Conservation (phyloP, 1,140 invertebrate species). For the Leucophenga varia region DNA sequence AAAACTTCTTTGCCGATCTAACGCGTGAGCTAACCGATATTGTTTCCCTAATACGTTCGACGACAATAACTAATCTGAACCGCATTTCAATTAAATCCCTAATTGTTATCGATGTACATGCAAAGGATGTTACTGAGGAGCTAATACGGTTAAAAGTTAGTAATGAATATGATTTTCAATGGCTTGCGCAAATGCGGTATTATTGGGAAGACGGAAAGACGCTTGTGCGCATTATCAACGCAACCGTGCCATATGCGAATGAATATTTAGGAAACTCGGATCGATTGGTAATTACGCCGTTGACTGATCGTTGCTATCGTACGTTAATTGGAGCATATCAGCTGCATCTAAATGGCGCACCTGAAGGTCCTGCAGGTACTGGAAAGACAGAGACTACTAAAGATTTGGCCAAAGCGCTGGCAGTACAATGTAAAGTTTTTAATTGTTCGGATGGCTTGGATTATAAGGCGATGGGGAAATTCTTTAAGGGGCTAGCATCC, state of each 20-base stretch:
- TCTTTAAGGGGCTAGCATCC: conserved; percentile 84
- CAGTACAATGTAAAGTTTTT: conserved; percentile 91
- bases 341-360: conserved; percentile 83
- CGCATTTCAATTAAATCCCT: conserved; percentile 82
- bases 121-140: conserved; percentile 81
- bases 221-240: conserved; percentile 84
- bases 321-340: conserved; percentile 87
- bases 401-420: conserved; percentile 85
- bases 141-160: conserved; percentile 70
- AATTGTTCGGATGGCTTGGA: conserved; percentile 94
- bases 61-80: conserved; percentile 62
- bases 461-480: conserved; percentile 91
- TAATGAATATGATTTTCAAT: conserved; percentile 83
- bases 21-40: conserved; percentile 66
- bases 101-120: conserved; percentile 90
- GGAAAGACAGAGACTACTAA: conserved; percentile 91
- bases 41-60: conserved; percentile 63
- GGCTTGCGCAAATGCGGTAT: conserved; percentile 88
- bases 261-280: conserved; percentile 85
- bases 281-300: conserved; percentile 76
- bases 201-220: conserved; percentile 84
- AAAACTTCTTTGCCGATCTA: conserved; percentile 61
- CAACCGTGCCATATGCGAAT: conserved; percentile 82
- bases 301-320: conserved; percentile 84
- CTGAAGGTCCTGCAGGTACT: conserved; percentile 86